Conservation (phyloP, 2,797 vertebrate genomes). For the Mus spretus region DNA sequence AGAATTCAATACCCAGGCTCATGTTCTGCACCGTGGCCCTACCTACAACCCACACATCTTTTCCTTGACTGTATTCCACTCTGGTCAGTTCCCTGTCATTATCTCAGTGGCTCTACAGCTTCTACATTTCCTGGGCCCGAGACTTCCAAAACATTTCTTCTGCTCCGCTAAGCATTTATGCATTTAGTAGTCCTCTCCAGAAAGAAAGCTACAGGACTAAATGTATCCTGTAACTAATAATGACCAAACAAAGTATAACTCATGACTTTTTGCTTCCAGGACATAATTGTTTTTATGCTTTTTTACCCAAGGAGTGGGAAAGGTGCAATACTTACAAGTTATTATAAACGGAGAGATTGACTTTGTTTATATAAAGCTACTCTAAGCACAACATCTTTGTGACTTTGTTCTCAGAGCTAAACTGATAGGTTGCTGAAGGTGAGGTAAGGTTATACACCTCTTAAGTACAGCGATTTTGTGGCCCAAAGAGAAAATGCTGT, state of each 20-base stretch:
- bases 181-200: background rate
- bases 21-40: rapidly evolving
- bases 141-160: background rate
- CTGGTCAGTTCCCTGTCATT: background rate
- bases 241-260: background rate
- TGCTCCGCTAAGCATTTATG: no score
- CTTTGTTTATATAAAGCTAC: constrained; percentile 46
- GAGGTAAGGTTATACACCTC: background rate
- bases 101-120: background rate
- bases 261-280: constrained; percentile 15
- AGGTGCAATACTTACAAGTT: constrained; percentile 18
- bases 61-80: background rate
- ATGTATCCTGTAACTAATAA: constrained; percentile 16
- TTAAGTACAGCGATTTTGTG: background rate
- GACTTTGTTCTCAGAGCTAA: constrained; percentile 37
- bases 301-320: background rate
- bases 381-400: background rate
- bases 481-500: constrained; percentile 34
- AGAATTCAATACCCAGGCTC: background rate
- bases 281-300: background rate
- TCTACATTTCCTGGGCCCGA: background rate
- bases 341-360: constrained; percentile 18
- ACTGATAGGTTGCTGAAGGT: background rate
- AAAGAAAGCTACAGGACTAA: background rate
- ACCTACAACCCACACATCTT: no score